Base-by-base conservation (phyloP, 2,888 invertebrate species). In the Watsonalla cultraria region DNA sequence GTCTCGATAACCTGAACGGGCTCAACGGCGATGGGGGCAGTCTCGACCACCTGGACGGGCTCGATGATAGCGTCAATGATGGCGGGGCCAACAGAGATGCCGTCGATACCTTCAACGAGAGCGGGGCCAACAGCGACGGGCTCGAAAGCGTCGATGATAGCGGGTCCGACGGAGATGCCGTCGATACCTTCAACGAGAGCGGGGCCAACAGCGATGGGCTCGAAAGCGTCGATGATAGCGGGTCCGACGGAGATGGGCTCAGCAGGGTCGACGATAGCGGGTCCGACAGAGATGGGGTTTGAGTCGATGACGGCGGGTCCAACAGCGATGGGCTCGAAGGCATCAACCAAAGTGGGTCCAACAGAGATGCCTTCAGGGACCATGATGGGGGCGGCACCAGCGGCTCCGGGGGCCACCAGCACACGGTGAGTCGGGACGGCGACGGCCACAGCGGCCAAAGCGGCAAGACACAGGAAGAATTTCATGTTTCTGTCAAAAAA, bases 91-190 rank as follows among this genome's bases (percentile, higher is more conserved):
- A 42, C 42, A 42, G 42, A 42, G 42, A 42, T 42, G 11, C 42
- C 42, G 5, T 42, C 42, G 42, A 42, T 24, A 24, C 24, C 24
- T 24, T 24, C 24, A 24, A 24, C 24, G 24, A 24, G 1, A 24
- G 24, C 24, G 24, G 24, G 24, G 2, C 24, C 24, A 24, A 24
- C 24, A 24, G 24, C 24, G 24, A 24, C 4, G 24, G 24, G 24
- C 24, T 24, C 24, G 24, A 24, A 24, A 24, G 24, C 24, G 24
- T 24, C 24, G 24, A 24, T 4, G 24, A 24, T 24, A 33, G 66
- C 65, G 61, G 65, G 65, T 54, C 63, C 71, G 0, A 60, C 64
- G 11, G 59, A 51, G 24, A 24, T 24, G 24, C 2, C 2, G 2
- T 24, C 24, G 24, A 24, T 2, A 24, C 2, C 24, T 1, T 24